Evolutionary conservation across 2,797 vertebrate genomes (phyloP), one percentile per base, ranked within the genome.

Genomic region (Microhierax caerulescens): DNA sequence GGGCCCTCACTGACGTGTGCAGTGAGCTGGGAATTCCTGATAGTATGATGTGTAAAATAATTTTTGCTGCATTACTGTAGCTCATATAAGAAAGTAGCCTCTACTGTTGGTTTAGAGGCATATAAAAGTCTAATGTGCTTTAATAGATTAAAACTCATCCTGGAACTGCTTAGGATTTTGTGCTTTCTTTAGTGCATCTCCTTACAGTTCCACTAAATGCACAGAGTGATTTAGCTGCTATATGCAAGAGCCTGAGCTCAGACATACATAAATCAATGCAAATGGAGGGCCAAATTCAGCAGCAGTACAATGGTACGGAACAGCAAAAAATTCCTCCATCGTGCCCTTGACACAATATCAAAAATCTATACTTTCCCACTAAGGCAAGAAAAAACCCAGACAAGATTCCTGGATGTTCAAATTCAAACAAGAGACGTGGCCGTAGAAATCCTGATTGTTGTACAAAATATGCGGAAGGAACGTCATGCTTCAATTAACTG

Each of bases 11-110:
- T 95, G 57, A 90, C 3, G n/a, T 72, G 50, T 64, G 89, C 57
- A 86, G 51, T 27, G 57, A 90, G 86, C 54, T 54, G 91, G 81
- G 79, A 88, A 68, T 86, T 91, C 94, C 53, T 88, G 77, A 82
- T 47, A 32, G 18, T 69, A 64, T n/a, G 36, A 41, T 19, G 47
- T 65, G 34, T 65, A 51, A 94, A 93, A 77, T 47, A 48, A 57
- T 93, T 92, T 88, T 53, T 84, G 59, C 88, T 88, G 51, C 27
- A 60, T 68, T 91, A 53, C 32, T 78, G 30, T 65, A 69, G 76
- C 70, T 83, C 23, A 36, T 11, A 25, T 54, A 74, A 67, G 88
- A 87, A 92, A 91, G 80, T 24, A 85, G 56, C 45, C 64, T 88
- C 51, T 82, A 1, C 54, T 74, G 32, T 56, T 89, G 53, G 57